Conservation (phyloP, 2,797 vertebrate genomes). For the Graptemys geographica region DNA sequence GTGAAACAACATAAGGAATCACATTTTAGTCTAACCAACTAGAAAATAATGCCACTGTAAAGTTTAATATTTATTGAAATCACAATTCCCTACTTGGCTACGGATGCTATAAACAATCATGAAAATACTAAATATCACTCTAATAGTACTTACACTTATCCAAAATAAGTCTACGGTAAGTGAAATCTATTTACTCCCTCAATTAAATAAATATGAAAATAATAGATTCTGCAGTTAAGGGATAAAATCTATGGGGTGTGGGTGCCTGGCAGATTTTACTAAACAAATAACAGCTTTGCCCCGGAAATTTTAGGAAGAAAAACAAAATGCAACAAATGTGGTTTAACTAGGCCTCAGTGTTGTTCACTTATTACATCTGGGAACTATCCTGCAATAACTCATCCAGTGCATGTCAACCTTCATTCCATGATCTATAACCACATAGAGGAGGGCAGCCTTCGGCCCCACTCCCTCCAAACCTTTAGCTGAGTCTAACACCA, state of each 20-base stretch:
- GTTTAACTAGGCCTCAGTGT: neutral
- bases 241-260: neutral
- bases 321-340: neutral
- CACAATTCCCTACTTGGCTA: conserved; percentile 5
- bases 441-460: neutral
- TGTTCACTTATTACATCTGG: neutral
- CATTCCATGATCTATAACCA: neutral
- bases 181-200: neutral
- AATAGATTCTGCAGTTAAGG: neutral
- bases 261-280: neutral
- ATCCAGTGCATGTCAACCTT: neutral
- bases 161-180: neutral
- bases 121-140: neutral
- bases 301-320: neutral
- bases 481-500: neutral
- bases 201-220: neutral
- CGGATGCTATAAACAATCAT: conserved; percentile 2
- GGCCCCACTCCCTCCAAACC: neutral
- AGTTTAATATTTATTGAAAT: conserved; percentile 30
- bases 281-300: neutral
- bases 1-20: conserved; percentile 17
- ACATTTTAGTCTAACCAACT: conserved; percentile 11
- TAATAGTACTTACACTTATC: neutral
- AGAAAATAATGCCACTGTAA: conserved; percentile 25
- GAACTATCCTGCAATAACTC: neutral